A percentile compares a stretch with the other conserved stretches of the same genome.
Evolutionary conservation across 2,113 vertebrate species (phyloP).

Genomic region (Brachyistius frenatus): DNA sequence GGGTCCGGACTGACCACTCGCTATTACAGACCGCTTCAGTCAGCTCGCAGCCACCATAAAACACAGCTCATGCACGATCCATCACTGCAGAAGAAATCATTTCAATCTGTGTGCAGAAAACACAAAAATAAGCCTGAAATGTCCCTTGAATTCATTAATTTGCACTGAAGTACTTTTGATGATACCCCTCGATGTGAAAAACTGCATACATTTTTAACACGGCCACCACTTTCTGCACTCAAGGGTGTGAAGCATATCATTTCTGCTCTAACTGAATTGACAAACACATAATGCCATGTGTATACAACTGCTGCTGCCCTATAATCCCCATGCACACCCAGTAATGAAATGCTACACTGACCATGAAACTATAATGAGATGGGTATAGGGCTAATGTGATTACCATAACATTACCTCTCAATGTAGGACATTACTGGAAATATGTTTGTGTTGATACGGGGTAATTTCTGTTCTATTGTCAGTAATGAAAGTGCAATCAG

Average conservation of each 20-base stretch:
- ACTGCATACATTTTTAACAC: conserved; percentile 25
- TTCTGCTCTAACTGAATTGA: conserved; percentile 38
- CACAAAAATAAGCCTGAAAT: neutral
- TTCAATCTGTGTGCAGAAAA: conserved; percentile 1
- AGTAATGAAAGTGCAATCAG: neutral
- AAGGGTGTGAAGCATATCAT: conserved; percentile 29
- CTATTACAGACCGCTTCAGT: conserved; percentile 62
- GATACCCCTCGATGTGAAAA: conserved; percentile 15
- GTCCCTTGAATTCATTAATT: conserved; percentile 6
- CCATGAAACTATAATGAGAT: conserved; percentile 55
- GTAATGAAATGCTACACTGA: conserved; percentile 64
- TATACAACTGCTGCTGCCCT: conserved; percentile 18
- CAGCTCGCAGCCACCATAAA: conserved; percentile 15
- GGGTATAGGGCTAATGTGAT: conserved; percentile 34
- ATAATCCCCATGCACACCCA: conserved; percentile 24
- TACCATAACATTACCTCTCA: conserved; percentile 28
- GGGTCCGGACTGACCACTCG: conserved; percentile 33
- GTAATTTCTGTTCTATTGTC: conserved; percentile 11
- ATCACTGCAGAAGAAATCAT: conserved; percentile 5
- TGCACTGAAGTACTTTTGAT: neutral
- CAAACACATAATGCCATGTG: conserved; percentile 31
- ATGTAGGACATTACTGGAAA: conserved; percentile 22
- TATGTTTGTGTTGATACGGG: conserved; percentile 8
- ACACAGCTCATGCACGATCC: conserved; percentile 37
- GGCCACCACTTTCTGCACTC: conserved; percentile 9